phyloP scores from a whole-genome alignment of 2,113 vertebrate genomes.

The Anarhynchus alexandrinus region DNA sequence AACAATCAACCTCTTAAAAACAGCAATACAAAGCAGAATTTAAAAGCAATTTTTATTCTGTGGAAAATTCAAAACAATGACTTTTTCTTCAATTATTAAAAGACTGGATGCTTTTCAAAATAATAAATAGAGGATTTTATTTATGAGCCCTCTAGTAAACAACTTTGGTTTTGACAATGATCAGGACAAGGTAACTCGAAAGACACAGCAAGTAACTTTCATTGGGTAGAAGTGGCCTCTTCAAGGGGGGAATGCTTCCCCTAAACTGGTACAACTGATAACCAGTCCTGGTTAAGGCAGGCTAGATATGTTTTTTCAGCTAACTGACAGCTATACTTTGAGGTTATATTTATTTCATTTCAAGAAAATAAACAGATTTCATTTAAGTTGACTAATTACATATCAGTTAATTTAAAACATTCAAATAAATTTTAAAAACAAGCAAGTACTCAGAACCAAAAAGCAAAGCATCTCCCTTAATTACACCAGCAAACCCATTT shows the following conservation, averaged over 20 bases:
- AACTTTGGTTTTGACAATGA: neutral
- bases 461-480: neutral
- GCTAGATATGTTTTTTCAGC: neutral
- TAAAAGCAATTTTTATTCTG: neutral
- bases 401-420: neutral
- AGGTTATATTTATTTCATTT: neutral
- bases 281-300: neutral
- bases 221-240: neutral
- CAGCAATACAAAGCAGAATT: neutral
- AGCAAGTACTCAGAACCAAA: neutral
- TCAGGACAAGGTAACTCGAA: neutral
- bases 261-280: neutral
- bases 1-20: neutral
- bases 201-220: neutral
- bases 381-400: neutral
- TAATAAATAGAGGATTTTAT: neutral
- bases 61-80: neutral
- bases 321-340: neutral
- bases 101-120: neutral
- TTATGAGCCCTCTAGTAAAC: neutral
- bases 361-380: neutral
- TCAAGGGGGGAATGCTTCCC: neutral
- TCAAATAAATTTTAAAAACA: neutral
- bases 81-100: neutral
- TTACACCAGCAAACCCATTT: neutral